Evolutionary conservation across 2,888 invertebrate genomes (phyloP), one percentile per base, ranked within the genome.

Genomic region (Vesta saturnalis): DNA sequence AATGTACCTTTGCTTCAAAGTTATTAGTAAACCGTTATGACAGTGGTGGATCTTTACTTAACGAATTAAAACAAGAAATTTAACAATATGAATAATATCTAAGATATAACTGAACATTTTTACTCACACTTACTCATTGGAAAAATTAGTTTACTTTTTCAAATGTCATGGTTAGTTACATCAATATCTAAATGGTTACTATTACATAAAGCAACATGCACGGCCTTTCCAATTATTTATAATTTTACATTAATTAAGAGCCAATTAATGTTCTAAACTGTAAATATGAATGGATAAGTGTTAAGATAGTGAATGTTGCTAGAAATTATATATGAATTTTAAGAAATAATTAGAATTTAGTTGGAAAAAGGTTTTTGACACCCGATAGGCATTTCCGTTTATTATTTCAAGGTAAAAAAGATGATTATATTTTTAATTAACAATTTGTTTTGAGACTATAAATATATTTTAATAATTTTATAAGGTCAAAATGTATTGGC

Each of bases 141-240:
- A 52, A 52, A 52, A 52, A 52, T 49, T 52, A 52, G 52, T 52
- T 52, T 52, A 52, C 3, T 52, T 52, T 18, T 19, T 52, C 12
- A 52, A 52, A 52, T 52, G 52, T 52, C 52, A 52, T 21, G 52
- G 52, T 21, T 19, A 19, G 19, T 52, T 21, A 52, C 52, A 52
- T 52, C 52, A 52, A 52, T 19, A 19, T 19, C 19, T 52, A 52
- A 19, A 19, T 52, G n/a, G n/a, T n/a, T n/a, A n/a, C n/a, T n/a
- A n/a, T n/a, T n/a, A n/a, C n/a, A n/a, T n/a, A n/a, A n/a, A n/a
- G n/a, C n/a, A 12, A 21, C 5, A 52, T 43, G 52, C 19, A 21
- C 19, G 52, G 52, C 18, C 21, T 52, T 52, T 52, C 52, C 52
- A 19, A 10, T 10, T 21, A 21, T 21, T 52, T 52, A 52, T 21